Percentiles rank a stretch among this genome's conserved stretches.
These are phyloP conservation scores for Helicorthomorpha holstii DNA, from an alignment of 1,140 invertebrate genomes.

Conservation along the genomic window DNA sequence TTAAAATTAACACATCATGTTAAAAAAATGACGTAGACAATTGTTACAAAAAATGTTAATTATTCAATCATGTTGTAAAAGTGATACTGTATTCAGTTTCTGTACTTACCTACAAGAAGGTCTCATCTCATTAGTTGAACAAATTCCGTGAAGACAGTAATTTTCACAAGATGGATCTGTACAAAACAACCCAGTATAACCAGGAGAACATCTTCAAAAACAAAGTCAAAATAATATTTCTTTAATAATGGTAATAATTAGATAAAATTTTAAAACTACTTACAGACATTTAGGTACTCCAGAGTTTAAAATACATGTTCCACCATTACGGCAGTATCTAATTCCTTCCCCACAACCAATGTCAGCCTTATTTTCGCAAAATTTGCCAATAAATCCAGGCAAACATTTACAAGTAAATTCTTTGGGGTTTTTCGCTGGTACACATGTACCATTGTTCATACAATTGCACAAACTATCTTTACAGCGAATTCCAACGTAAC, in stretches of 20 bases:
- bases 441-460: conserved; percentile 14
- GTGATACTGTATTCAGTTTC: too few relatives aligned
- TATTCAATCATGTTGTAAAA: not conserved
- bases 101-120: not conserved
- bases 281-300: conserved; percentile 24
- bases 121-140: not conserved
- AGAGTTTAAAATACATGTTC: conserved; percentile 23
- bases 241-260: too few relatives aligned
- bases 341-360: conserved; percentile 15
- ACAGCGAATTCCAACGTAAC: conserved; percentile 23
- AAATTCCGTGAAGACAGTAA: conserved; percentile 34
- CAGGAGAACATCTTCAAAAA: conserved; percentile 25
- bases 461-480: conserved; percentile 11
- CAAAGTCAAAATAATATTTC: not conserved
- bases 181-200: conserved; percentile 35
- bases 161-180: conserved; percentile 39
- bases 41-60: not conserved
- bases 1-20: not conserved
- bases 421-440: conserved; percentile 1
- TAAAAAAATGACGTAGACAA: not conserved
- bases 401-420: conserved; percentile 18
- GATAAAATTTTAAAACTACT: conserved; percentile 7
- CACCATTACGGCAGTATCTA: conserved; percentile 27
- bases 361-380: conserved; percentile 15
- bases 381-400: conserved; percentile 16